These are phyloP conservation scores for Zoanthus solanderi DNA, from an alignment of 92 coral and sea anemone species.

Conservation along the genomic window DNA sequence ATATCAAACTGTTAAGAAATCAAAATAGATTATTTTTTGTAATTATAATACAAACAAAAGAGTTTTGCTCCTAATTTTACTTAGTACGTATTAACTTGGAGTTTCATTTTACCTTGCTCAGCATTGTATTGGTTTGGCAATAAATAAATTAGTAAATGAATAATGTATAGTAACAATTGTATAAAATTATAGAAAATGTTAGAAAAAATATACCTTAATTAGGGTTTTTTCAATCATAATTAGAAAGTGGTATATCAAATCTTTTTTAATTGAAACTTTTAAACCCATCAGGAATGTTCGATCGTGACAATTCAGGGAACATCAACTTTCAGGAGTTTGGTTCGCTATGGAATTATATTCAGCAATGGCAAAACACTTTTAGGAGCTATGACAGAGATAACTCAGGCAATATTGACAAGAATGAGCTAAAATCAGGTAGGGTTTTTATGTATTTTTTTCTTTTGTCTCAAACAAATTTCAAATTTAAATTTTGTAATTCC, in stretches of 20 bases:
- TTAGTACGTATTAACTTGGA: too few species aligned
- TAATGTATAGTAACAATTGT: too few species aligned
- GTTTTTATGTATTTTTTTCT: background rate
- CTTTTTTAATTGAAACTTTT: background rate
- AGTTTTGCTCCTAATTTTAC: too few species aligned
- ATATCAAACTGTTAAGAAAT: too few species aligned
- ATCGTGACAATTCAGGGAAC: slow-evolving; percentile 91
- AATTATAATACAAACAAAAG: too few species aligned
- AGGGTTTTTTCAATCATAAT: too few species aligned
- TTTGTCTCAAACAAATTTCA: background rate
- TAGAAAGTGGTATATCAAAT: background rate
- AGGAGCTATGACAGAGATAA: slow-evolving; percentile 93
- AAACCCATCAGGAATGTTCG: slow-evolving; percentile 88
- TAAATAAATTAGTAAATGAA: too few species aligned
- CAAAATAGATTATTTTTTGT: too few species aligned
- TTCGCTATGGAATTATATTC: slow-evolving; percentile 91
- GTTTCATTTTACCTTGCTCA: too few species aligned
- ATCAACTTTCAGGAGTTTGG: slow-evolving; percentile 96
- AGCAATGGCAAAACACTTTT: slow-evolving; percentile 97
- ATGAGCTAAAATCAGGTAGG: slow-evolving; percentile 89
- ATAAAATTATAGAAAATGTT: too few species aligned
- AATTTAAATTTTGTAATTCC: background rate
- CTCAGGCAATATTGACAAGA: slow-evolving; percentile 93
- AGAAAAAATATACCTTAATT: too few species aligned
- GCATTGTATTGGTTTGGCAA: too few species aligned